phyloP scores from a whole-genome alignment of 2,888 invertebrate species.

The Netelia inedita region DNA sequence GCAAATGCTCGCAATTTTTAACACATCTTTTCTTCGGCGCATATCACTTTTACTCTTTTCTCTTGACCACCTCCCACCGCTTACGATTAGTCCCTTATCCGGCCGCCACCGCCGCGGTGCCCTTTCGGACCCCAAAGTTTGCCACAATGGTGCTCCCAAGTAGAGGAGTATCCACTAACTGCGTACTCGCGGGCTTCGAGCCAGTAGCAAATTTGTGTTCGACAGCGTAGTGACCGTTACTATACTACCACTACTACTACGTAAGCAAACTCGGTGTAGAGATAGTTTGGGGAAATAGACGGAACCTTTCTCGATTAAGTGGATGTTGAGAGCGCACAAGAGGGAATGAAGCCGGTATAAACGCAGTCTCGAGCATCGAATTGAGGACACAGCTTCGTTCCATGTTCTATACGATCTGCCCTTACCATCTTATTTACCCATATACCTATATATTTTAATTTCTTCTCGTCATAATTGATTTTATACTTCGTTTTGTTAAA shows the following conservation, averaged over 20 bases:
- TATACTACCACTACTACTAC: background rate
- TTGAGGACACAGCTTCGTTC: background rate
- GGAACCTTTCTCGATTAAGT: conserved; percentile 52
- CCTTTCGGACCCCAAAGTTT: conserved; percentile 47
- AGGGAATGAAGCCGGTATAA: conserved; percentile 10
- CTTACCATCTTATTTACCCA: too few species aligned
- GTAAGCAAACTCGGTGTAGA: conserved; percentile 24
- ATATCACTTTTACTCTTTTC: background rate
- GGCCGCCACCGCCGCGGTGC: background rate
- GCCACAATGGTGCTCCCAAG: conserved; percentile 55
- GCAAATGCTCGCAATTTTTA: conserved; percentile 40
- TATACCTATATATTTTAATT: conserved; percentile 21
- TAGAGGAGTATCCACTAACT: conserved; percentile 53
- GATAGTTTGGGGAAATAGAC: background rate
- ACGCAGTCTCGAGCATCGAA: background rate
- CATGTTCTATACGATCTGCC: background rate
- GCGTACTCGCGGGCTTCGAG: conserved; percentile 56
- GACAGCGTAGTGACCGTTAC: conserved; percentile 48
- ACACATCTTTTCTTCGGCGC: conserved; percentile 35
- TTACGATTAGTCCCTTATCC: background rate
- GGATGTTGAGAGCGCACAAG: conserved; percentile 18
- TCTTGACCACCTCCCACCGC: background rate
- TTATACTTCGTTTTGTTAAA: conserved; percentile 19
- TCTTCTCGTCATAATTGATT: conserved; percentile 52
- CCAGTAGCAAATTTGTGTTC: conserved; percentile 56